These are phyloP conservation scores for Arctopsyche grandis DNA, from an alignment of 1,140 invertebrate species.

Conservation along the genomic window DNA sequence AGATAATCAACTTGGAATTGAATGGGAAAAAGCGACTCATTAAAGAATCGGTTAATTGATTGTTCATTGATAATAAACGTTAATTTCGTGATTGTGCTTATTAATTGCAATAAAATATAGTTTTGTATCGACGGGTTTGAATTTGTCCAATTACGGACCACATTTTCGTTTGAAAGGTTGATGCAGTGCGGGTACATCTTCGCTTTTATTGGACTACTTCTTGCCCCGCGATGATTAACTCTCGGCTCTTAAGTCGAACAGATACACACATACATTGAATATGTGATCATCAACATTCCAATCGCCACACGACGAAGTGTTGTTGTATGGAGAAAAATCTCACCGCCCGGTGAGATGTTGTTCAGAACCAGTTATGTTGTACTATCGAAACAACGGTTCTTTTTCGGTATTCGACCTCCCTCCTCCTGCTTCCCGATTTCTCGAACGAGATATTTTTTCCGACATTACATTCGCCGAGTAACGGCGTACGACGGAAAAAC, in stretches of 20 bases:
- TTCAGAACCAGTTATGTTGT: slow-evolving; percentile 40
- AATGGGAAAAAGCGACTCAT: too few species aligned
- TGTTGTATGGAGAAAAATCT: not conserved
- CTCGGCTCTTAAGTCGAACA: slow-evolving; percentile 4
- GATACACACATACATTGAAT: not conserved
- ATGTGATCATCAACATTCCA: slow-evolving; percentile 30
- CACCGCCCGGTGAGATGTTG: not conserved
- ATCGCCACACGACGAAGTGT: not conserved
- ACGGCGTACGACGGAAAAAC: not conserved
- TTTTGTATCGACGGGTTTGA: too few species aligned
- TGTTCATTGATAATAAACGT: too few species aligned
- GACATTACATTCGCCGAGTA: too few species aligned
- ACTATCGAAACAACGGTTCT: slow-evolving; percentile 39
- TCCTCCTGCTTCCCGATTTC: slow-evolving; percentile 7
- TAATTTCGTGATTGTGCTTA: too few species aligned
- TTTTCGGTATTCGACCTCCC: slow-evolving; percentile 40
- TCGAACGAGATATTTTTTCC: not conserved
- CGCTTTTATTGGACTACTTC: slow-evolving; percentile 7
- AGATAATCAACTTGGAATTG: too few species aligned
- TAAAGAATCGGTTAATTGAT: too few species aligned
- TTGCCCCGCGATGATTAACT: not conserved
- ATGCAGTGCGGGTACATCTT: not conserved
- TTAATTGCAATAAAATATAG: too few species aligned
- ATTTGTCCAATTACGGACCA: too few species aligned
- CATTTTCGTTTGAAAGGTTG: too few species aligned